Conservation (phyloP, 92 coral and sea anemone genomes). For the Epizoanthus illoricatus region DNA sequence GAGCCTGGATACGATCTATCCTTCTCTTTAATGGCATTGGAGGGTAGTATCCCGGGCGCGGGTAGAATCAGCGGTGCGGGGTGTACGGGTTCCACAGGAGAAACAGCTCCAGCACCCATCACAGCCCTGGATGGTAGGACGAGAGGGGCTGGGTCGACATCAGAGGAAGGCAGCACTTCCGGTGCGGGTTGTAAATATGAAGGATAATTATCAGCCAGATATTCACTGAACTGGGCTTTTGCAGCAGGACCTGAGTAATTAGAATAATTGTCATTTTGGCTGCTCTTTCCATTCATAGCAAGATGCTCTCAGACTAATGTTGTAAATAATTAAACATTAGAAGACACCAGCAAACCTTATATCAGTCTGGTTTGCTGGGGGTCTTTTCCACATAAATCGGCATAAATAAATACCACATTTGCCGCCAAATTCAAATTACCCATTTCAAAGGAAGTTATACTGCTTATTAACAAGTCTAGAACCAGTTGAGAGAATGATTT, state of each 20-base stretch:
- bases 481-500: too few relatives aligned
- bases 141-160: conserved; percentile 62
- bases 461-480: too few relatives aligned
- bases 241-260: background rate
- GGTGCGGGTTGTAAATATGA: background rate
- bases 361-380: too few relatives aligned
- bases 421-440: too few relatives aligned
- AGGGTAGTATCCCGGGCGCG: conserved; percentile 77
- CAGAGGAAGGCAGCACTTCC: conserved; percentile 47
- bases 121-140: conserved; percentile 68
- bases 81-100: conserved; percentile 62
- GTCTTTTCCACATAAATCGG: too few relatives aligned
- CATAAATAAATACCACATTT: too few relatives aligned
- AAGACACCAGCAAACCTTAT: too few relatives aligned
- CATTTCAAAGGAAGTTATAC: too few relatives aligned
- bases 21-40: conserved; percentile 73
- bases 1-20: conserved; percentile 56
- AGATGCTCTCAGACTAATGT: too few relatives aligned
- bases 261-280: background rate
- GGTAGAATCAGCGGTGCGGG: conserved; percentile 82
- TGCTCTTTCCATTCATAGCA: background rate
- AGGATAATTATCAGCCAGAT: background rate
- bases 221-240: background rate
- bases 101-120: conserved; percentile 53
- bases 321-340: too few relatives aligned